Evolutionary conservation across 92 coral and sea anemone species (phyloP).

Genomic region (Palythoa caribaeorum): DNA sequence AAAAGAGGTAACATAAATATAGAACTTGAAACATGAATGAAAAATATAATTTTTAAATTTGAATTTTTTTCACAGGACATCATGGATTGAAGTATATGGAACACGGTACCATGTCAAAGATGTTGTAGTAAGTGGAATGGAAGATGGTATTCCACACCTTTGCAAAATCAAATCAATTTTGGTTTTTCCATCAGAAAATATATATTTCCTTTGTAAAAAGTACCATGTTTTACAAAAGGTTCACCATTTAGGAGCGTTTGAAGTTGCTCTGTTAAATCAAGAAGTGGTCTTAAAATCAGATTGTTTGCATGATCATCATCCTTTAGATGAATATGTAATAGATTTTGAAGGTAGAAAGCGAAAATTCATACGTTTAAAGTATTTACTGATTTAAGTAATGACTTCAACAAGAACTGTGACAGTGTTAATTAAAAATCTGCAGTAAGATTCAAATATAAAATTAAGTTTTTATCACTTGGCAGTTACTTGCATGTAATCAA

Average conservation of each 20-base stretch:
- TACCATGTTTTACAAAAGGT: neutral
- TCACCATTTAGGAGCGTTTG: neutral
- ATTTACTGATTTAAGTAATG: neutral
- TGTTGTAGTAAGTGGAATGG: no score
- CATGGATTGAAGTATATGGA: neutral
- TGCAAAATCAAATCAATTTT: neutral
- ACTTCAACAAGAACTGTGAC: no score
- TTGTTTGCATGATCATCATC: neutral
- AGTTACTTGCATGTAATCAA: no score
- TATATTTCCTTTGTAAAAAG: constrained; percentile 1
- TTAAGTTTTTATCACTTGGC: no score
- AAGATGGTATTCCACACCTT: no score
- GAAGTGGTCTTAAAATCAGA: neutral
- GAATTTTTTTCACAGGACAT: neutral
- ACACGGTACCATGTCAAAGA: neutral
- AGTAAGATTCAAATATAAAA: no score
- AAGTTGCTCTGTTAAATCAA: constrained; percentile 17
- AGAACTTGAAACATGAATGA: neutral
- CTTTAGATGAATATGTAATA: neutral
- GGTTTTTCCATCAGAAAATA: constrained; percentile 15
- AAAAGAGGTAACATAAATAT: no score
- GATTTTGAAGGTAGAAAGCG: neutral
- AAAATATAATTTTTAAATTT: neutral
- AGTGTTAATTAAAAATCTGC: no score
- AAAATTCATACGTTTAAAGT: neutral